Evolutionary conservation across 2,113 vertebrate species (phyloP).

Genomic region (Actinemys pallida): DNA sequence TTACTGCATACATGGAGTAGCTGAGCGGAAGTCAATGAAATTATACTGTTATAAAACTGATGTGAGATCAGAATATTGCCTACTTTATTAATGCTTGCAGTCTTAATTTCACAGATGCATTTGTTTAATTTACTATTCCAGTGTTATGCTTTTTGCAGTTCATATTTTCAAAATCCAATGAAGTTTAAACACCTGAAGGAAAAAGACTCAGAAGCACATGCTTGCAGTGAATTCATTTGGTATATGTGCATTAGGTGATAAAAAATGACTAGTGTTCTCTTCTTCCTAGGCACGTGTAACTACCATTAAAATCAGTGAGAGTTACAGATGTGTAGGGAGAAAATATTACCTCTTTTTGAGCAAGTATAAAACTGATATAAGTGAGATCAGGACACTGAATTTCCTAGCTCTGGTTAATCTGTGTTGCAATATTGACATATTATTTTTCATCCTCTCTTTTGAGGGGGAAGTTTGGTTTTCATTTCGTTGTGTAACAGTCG

Average conservation of each 20-base stretch:
- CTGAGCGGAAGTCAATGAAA: slow-evolving; percentile 48
- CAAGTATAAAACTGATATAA: neutral
- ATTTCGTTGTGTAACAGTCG: fast-evolving
- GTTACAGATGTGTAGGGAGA: neutral
- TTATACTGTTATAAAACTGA: neutral
- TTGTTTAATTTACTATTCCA: slow-evolving; percentile 19
- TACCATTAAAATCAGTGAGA: neutral
- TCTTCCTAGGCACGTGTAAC: neutral
- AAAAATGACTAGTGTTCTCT: neutral
- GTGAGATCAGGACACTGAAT: neutral
- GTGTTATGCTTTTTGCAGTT: neutral
- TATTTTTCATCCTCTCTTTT: neutral
- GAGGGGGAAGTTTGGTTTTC: neutral
- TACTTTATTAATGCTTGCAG: slow-evolving; percentile 36
- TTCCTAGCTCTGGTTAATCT: neutral
- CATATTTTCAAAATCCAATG: neutral
- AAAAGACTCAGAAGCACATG: neutral
- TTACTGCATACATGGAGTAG: slow-evolving; percentile 54
- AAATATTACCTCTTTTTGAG: neutral
- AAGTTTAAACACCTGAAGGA: neutral
- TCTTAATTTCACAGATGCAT: neutral
- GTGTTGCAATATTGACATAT: neutral
- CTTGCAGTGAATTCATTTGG: neutral
- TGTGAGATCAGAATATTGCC: slow-evolving; percentile 16
- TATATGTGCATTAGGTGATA: neutral